Evolutionary conservation across 2,888 invertebrate genomes (phyloP).

Genomic region (Patella caerulea): DNA sequence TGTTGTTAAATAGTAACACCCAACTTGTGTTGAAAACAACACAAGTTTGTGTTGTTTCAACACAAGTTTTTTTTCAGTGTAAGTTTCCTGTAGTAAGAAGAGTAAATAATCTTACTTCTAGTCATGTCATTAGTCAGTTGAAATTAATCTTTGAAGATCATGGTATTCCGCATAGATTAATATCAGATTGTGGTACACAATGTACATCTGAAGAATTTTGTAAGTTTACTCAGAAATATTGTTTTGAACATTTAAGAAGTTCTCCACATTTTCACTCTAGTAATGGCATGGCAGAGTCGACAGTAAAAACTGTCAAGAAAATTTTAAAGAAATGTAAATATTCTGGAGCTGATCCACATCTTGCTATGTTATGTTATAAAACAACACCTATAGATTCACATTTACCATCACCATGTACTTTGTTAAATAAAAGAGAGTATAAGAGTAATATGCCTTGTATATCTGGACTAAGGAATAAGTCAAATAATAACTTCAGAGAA

Average conservation of each 20-base stretch:
- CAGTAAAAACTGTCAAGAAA: neutral
- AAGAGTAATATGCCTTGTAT: slow-evolving; percentile 10
- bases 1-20: no score
- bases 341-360: neutral
- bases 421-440: slow-evolving; percentile 1
- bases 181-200: slow-evolving; percentile 3
- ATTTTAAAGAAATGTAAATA: slow-evolving; percentile 1
- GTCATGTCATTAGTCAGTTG: slow-evolving; percentile 5
- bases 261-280: slow-evolving; percentile 6
- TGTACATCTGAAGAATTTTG: slow-evolving; percentile 10
- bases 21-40: no score
- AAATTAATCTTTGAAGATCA: slow-evolving; percentile 5
- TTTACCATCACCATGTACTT: slow-evolving; percentile 2
- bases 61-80: no score
- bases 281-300: slow-evolving; percentile 4
- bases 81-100: neutral
- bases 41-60: no score
- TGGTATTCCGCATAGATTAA: slow-evolving; percentile 2
- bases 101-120: neutral
- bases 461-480: neutral
- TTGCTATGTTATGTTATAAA: slow-evolving; percentile 7
- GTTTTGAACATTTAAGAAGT: slow-evolving; percentile 5
- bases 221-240: neutral
- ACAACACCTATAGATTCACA: slow-evolving; percentile 8
- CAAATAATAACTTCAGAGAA: slow-evolving; percentile 6